These are phyloP conservation scores for Acanthisitta chloris DNA, from an alignment of 2,113 vertebrate genomes.

Conservation along the genomic window DNA sequence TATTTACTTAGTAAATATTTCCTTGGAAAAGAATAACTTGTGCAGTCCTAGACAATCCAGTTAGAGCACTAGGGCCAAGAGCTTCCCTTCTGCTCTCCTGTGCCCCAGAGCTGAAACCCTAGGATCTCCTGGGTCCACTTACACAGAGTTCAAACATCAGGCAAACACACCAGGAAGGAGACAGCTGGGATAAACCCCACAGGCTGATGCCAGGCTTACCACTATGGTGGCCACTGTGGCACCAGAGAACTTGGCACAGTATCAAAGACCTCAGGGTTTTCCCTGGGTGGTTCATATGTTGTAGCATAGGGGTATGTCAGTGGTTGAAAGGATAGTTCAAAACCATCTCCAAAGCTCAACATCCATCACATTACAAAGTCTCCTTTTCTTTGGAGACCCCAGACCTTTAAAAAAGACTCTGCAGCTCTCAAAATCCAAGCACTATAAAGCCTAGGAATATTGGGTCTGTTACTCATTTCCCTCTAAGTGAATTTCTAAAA, in stretches of 20 bases:
- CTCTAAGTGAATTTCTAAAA: neutral
- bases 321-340: neutral
- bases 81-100: neutral
- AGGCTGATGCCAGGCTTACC: neutral
- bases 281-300: neutral
- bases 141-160: neutral
- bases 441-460: neutral
- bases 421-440: neutral
- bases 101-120: neutral
- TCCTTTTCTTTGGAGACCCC: neutral
- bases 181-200: neutral
- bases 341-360: neutral
- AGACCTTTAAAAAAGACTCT: neutral
- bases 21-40: neutral
- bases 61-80: neutral
- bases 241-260: neutral
- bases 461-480: neutral
- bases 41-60: neutral
- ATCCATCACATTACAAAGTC: neutral
- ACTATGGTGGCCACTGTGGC: neutral
- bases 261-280: neutral
- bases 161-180: neutral
- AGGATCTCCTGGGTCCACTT: neutral
- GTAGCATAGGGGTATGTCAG: neutral
- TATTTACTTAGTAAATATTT: slow-evolving; percentile 17